Evolutionary conservation across 2,888 invertebrate genomes (phyloP), one percentile per base, ranked within the genome.

Genomic region (Labia minor): DNA sequence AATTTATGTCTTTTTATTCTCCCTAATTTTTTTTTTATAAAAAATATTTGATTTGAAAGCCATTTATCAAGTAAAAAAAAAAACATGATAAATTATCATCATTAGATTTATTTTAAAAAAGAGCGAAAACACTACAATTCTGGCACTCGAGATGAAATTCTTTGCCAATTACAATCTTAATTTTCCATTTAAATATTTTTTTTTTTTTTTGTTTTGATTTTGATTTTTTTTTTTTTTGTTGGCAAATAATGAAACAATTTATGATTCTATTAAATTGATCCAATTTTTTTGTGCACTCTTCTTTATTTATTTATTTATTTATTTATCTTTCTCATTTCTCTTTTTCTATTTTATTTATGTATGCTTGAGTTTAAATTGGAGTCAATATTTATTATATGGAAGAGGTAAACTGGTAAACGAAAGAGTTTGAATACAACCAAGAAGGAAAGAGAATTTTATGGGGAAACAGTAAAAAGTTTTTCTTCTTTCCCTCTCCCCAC

Each of bases 1-100:
- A 26, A 26, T 26, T 26, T 8, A 26, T 26, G 26, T 26, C 8
- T 26, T 26, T 26, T 26, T 26, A 26, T 26, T 6, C 26, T 26
- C 26, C 26, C 26, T 26, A 26, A 26, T n/a, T n/a, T n/a, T 26
- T 26, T 26, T 6, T 26, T 26, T 26, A 26, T 26, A n/a, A n/a
- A n/a, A n/a, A n/a, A n/a, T n/a, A n/a, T n/a, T n/a, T 49, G n/a
- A 49, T 49, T 49, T 49, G 49, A 49, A 49, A 49, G 49, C n/a
- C 49, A 26, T 26, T 26, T 26, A 26, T 26, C 8, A 26, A 6
- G 26, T 26, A 26, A 26, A 49, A 49, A n/a, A n/a, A n/a, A n/a
- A n/a, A n/a, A n/a, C n/a, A 49, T 49, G 49, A 49, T 49, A n/a
- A n/a, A 49, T 49, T 16, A 16, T 14, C 49, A 49, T 49, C 16